Evolutionary conservation across 2,888 invertebrate species (phyloP).

Genomic region (Melikaiella ostensackeni): DNA sequence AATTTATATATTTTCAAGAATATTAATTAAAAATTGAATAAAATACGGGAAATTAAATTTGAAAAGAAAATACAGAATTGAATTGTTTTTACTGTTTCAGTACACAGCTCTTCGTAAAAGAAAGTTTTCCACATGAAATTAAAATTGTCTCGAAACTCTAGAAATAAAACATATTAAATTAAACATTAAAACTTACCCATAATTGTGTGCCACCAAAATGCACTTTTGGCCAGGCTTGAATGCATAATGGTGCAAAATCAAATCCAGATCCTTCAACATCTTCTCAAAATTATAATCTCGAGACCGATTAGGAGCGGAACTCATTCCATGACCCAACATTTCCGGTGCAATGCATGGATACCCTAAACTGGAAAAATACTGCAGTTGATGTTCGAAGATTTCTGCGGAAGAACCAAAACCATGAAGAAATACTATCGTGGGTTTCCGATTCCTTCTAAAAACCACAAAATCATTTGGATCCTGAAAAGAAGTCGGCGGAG

Average conservation of each 20-base stretch:
- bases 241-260: slow-evolving; percentile 82
- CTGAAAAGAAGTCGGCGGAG: slow-evolving; percentile 6
- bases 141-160: neutral
- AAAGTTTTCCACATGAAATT: too few relatives aligned
- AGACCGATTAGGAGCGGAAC: slow-evolving; percentile 80
- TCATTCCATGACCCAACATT: slow-evolving; percentile 84
- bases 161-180: neutral
- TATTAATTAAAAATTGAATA: too few relatives aligned
- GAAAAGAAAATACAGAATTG: too few relatives aligned
- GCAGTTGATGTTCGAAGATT: slow-evolving; percentile 81
- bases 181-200: slow-evolving; percentile 79
- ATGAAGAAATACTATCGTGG: slow-evolving; percentile 82
- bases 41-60: too few relatives aligned
- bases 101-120: too few relatives aligned
- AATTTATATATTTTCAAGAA: too few relatives aligned
- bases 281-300: slow-evolving; percentile 81
- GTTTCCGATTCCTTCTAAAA: slow-evolving; percentile 74
- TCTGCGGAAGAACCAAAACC: slow-evolving; percentile 84
- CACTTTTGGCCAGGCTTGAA: slow-evolving; percentile 79
- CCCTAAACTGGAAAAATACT: slow-evolving; percentile 80
- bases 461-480: slow-evolving; percentile 58
- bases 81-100: too few relatives aligned
- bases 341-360: slow-evolving; percentile 84
- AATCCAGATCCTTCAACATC: slow-evolving; percentile 80
- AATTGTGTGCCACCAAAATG: slow-evolving; percentile 84